A percentile compares a stretch with the other conserved stretches of the same genome.
These are phyloP conservation scores for Lycia hirtaria DNA, from an alignment of 2,888 invertebrate species.

Conservation along the genomic window DNA sequence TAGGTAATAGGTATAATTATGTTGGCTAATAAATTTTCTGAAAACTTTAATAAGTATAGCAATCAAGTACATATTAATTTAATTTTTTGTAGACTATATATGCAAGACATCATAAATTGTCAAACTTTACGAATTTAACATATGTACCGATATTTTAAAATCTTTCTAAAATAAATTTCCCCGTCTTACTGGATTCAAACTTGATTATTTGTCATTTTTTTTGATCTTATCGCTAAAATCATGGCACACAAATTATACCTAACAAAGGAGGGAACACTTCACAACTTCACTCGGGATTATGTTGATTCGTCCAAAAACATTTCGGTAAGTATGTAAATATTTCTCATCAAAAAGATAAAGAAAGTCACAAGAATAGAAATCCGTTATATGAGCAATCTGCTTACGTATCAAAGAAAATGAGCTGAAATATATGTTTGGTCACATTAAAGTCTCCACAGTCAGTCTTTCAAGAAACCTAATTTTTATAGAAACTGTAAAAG, in stretches of 20 bases:
- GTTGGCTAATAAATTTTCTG: constrained; percentile 79
- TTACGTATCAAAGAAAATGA: constrained; percentile 69
- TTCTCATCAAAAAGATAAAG: constrained; percentile 52
- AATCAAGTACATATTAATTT: constrained; percentile 38
- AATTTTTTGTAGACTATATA: constrained; percentile 23
- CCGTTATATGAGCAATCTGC: constrained; percentile 73
- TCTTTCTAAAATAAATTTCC: constrained; percentile 1
- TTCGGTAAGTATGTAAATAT: constrained; percentile 44
- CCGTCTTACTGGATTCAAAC: background rate
- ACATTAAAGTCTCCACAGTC: constrained; percentile 73
- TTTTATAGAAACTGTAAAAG: constrained; percentile 69
- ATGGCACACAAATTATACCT: constrained; percentile 83
- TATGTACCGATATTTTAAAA: constrained; percentile 2
- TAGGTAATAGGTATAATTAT: constrained; percentile 41
- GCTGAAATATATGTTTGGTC: constrained; percentile 71
- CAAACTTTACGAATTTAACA: constrained; percentile 13
- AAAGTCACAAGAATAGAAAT: constrained; percentile 60
- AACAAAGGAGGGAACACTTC: constrained; percentile 83
- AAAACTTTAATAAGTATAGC: constrained; percentile 67
- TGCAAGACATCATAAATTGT: constrained; percentile 20
- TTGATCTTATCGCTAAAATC: constrained; percentile 76
- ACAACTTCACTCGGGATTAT: constrained; percentile 77
- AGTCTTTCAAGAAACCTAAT: constrained; percentile 81
- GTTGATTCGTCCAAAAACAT: constrained; percentile 52
- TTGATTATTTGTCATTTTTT: constrained; percentile 73